These are phyloP conservation scores for Caenorhabditis sulstoni DNA, from an alignment of 2,888 invertebrate species.

Conservation along the genomic window DNA sequence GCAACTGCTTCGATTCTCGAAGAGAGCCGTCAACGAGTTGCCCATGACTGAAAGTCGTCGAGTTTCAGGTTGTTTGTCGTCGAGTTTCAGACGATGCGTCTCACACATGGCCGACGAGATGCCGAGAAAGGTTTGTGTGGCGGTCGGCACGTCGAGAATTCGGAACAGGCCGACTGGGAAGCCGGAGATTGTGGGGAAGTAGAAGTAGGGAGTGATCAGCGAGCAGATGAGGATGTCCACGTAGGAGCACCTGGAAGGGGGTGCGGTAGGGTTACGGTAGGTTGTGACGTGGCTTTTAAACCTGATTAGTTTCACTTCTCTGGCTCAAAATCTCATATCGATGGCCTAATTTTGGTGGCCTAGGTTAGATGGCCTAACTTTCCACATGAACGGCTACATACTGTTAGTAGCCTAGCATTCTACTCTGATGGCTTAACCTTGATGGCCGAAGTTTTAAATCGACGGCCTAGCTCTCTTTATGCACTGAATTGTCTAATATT, in stretches of 20 bases:
- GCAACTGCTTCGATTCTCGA: constrained; percentile 44
- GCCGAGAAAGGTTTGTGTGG: constrained; percentile 25
- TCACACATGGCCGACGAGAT: constrained; percentile 21
- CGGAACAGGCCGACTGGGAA: constrained; percentile 40
- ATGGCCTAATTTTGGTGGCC: no score
- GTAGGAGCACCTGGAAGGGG: constrained; percentile 26
- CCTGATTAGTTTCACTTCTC: no score
- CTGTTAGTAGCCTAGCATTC: no score
- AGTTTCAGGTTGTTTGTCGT: not conserved
- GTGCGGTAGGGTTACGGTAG: no score
- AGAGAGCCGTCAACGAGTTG: constrained; percentile 20
- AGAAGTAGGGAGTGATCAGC: constrained; percentile 47
- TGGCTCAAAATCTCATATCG: no score
- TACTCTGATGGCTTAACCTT: no score
- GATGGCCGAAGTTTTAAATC: no score
- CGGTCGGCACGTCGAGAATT: constrained; percentile 27
- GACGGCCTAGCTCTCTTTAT: no score
- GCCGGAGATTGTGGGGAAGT: constrained; percentile 42
- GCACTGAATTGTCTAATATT: no score
- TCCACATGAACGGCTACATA: no score
- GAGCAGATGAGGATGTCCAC: constrained; percentile 36
- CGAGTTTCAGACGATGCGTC: not conserved
- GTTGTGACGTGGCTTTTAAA: no score
- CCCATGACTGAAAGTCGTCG: constrained; percentile 33
- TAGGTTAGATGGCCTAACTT: no score